phyloP scores from a whole-genome alignment of 1,140 invertebrate genomes.

The Andricus grossulariae region DNA sequence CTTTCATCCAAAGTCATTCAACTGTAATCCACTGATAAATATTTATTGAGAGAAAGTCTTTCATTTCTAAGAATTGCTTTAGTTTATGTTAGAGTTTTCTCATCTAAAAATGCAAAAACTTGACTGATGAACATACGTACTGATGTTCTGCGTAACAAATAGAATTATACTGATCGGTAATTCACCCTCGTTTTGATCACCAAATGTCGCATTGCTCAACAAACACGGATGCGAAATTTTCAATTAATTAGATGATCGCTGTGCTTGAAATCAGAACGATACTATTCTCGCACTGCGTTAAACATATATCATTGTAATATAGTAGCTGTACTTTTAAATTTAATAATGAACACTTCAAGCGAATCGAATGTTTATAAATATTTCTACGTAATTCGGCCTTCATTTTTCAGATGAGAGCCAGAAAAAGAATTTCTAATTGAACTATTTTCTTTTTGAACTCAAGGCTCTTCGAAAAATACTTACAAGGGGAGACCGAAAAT shows the following conservation, averaged over 20 bases:
- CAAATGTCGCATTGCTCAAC: conserved; percentile 15
- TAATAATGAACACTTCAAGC: conserved; percentile 10
- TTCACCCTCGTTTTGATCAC: background rate
- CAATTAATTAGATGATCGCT: conserved; percentile 13
- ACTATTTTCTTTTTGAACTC: no score
- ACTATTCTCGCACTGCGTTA: background rate
- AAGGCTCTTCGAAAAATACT: no score
- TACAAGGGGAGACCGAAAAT: no score
- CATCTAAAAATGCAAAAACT: background rate
- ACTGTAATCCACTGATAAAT: no score
- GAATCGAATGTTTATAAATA: background rate
- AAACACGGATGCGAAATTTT: background rate
- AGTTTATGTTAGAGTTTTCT: no score
- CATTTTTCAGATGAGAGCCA: background rate
- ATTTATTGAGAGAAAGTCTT: no score
- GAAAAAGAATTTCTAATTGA: no score
- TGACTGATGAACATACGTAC: conserved; percentile 4
- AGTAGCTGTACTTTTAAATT: conserved; percentile 16
- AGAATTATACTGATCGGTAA: background rate
- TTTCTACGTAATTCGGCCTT: background rate
- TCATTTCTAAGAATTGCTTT: no score
- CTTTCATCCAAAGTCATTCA: no score
- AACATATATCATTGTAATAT: conserved; percentile 18
- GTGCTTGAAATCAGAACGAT: background rate
- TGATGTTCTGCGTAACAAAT: background rate